Conservation (phyloP, 2,888 invertebrate genomes). For the Elgonia sp. region DNA sequence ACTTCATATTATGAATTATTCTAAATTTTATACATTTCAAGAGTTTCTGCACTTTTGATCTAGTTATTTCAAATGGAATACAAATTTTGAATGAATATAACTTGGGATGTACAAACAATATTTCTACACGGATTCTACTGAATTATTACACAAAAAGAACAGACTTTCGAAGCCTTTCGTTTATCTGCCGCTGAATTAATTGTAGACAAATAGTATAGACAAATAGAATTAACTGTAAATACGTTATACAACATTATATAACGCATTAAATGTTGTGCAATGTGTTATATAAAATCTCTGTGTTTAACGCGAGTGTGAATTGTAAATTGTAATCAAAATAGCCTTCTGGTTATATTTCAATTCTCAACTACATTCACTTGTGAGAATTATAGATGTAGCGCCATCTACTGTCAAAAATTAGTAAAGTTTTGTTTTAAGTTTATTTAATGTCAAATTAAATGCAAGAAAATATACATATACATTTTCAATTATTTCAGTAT, state of each 20-base stretch:
- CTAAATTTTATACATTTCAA: background rate
- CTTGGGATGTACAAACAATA: background rate
- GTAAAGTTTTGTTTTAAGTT: too few relatives aligned
- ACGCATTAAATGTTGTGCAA: conserved; percentile 66
- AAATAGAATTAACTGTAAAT: conserved; percentile 70
- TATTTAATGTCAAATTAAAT: too few relatives aligned
- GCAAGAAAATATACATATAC: too few relatives aligned
- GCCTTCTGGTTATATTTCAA: too few relatives aligned
- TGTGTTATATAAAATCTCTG: conserved; percentile 59
- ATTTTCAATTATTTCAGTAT: too few relatives aligned
- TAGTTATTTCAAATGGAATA: too few relatives aligned
- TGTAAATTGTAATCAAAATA: too few relatives aligned
- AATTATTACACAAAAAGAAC: background rate
- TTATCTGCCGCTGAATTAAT: conserved; percentile 58
- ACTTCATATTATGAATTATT: conserved; percentile 49
- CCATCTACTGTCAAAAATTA: too few relatives aligned
- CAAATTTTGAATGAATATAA: too few relatives aligned
- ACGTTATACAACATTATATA: conserved; percentile 71
- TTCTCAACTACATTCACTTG: too few relatives aligned
- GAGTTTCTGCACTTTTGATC: too few relatives aligned
- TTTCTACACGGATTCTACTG: background rate
- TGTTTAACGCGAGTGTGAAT: background rate
- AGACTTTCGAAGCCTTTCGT: conserved; percentile 56
- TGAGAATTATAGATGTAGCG: too few relatives aligned
- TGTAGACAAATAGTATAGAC: conserved; percentile 60